These are phyloP conservation scores for Poeciliopsis presidionis DNA, from an alignment of 2,797 vertebrate species.

Conservation along the genomic window DNA sequence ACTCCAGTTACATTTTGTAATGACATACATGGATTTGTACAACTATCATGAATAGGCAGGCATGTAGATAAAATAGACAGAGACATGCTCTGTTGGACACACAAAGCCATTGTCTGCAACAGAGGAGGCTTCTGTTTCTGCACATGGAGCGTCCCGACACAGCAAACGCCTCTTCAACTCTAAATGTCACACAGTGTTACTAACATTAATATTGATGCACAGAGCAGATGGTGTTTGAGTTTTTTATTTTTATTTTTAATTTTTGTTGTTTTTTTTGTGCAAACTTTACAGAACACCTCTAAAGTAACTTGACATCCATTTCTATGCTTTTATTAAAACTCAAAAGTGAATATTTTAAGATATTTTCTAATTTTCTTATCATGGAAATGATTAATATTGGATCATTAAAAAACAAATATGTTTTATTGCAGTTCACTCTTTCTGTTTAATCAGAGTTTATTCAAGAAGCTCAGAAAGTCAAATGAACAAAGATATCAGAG, in stretches of 20 bases:
- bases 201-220: constrained; percentile 32
- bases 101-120: constrained; percentile 64
- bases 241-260: not conserved
- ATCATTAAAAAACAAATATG: not conserved
- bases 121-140: constrained; percentile 63
- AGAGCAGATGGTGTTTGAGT: constrained; percentile 6
- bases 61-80: constrained; percentile 41
- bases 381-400: not conserved
- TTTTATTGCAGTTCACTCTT: not conserved
- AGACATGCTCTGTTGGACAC: constrained; percentile 38
- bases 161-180: constrained; percentile 55
- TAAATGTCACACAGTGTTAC: constrained; percentile 59
- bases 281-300: not conserved
- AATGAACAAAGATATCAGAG: not conserved
- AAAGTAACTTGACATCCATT: not conserved
- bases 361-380: not conserved
- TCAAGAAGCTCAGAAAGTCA: not conserved
- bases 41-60: constrained; percentile 28
- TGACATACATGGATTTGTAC: constrained; percentile 39
- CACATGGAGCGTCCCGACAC: constrained; percentile 50
- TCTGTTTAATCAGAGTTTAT: not conserved
- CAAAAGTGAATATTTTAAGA: not conserved
- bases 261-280: not conserved
- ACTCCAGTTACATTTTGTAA: constrained; percentile 32
- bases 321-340: not conserved